phyloP scores from a whole-genome alignment of 2,113 vertebrate species.

The Psophia crepitans region DNA sequence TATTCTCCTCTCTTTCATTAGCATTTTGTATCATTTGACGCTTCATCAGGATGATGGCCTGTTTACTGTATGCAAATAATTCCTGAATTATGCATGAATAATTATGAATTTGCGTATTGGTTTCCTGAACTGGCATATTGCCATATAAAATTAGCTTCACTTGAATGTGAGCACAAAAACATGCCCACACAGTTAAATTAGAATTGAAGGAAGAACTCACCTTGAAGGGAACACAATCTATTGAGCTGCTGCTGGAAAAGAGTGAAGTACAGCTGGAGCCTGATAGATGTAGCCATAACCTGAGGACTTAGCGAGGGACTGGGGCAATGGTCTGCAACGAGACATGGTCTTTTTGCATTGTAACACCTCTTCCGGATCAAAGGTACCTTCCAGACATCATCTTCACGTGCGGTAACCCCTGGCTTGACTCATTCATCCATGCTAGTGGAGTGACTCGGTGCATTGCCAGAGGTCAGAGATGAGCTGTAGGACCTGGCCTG shows the following conservation, averaged over 20 bases:
- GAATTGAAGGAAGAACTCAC: constrained; percentile 10
- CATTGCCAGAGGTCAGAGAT: not conserved
- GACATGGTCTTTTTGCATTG: accelerated
- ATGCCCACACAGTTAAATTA: not conserved
- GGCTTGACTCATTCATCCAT: accelerated
- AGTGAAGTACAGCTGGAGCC: not conserved
- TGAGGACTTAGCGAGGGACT: accelerated
- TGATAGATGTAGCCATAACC: not conserved
- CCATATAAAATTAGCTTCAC: constrained; percentile 48
- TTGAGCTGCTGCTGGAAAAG: not conserved
- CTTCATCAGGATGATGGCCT: constrained; percentile 45
- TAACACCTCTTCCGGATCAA: not conserved
- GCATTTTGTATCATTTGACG: constrained; percentile 29
- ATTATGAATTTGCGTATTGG: constrained; percentile 38
- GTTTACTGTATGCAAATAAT: constrained; percentile 66
- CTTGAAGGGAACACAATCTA: not conserved
- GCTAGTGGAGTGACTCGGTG: not conserved
- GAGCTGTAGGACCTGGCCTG: accelerated
- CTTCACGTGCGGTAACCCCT: accelerated
- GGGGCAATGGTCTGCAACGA: not conserved
- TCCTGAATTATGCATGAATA: constrained; percentile 61
- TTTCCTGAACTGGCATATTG: constrained; percentile 51
- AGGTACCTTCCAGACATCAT: not conserved
- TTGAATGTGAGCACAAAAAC: constrained; percentile 3
- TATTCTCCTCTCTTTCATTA: constrained; percentile 52